These are phyloP conservation scores for Pagetopsis macropterus DNA, from an alignment of 2,797 vertebrate genomes.

Conservation along the genomic window DNA sequence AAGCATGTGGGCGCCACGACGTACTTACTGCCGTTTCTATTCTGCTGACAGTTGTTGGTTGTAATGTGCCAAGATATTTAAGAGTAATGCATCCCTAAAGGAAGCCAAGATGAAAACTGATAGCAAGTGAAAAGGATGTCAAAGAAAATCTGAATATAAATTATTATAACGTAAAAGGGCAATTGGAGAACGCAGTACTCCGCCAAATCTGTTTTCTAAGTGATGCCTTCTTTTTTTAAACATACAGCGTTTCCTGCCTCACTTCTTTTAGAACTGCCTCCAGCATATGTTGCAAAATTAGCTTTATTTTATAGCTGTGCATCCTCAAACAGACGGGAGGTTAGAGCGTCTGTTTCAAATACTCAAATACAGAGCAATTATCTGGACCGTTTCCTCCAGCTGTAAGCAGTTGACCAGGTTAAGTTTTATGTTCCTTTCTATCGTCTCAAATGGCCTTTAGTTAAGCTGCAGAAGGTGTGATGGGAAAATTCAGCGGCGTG, in stretches of 20 bases:
- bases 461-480: constrained; percentile 48
- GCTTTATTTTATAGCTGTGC: constrained; percentile 18
- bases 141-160: neutral
- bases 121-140: neutral
- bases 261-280: constrained; percentile 36
- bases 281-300: constrained; percentile 39
- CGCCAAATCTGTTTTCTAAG: too few species aligned
- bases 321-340: constrained; percentile 14
- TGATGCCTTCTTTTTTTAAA: constrained; percentile 7
- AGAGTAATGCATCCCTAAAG: neutral
- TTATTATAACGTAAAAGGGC: too few species aligned
- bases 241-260: constrained; percentile 20
- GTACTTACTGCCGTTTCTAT: neutral
- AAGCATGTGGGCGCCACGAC: neutral
- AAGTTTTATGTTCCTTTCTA: constrained; percentile 12
- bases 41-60: neutral
- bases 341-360: neutral
- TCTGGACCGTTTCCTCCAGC: constrained; percentile 45
- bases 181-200: too few species aligned
- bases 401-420: constrained; percentile 55
- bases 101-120: neutral
- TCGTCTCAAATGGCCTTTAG: constrained; percentile 12
- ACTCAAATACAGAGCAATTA: constrained; percentile 19
- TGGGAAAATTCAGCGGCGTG: constrained; percentile 34
- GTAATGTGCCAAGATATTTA: neutral